These are phyloP conservation scores for Hyphantria cunea DNA, from an alignment of 1,140 invertebrate genomes.

Conservation along the genomic window DNA sequence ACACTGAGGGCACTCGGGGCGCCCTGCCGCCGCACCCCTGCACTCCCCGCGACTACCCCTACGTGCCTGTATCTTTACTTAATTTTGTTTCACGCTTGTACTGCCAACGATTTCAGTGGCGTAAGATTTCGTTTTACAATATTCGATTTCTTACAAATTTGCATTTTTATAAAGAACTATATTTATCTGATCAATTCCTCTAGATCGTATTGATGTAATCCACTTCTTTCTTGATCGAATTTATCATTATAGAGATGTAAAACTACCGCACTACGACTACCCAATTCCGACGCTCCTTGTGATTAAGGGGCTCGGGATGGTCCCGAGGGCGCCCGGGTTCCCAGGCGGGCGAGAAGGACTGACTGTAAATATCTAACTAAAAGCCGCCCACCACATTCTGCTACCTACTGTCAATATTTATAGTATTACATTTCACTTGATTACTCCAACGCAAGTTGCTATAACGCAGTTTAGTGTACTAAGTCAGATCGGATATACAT, in stretches of 20 bases:
- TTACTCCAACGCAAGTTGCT: conserved; percentile 12
- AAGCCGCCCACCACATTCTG: conserved; percentile 14
- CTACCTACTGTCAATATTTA: conserved; percentile 40
- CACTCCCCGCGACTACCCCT: conserved; percentile 48
- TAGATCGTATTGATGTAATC: neutral
- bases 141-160: conserved; percentile 11
- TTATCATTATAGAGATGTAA: too few relatives aligned
- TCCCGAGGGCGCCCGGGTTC: conserved; percentile 2
- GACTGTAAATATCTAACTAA: conserved; percentile 33
- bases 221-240: too few relatives aligned
- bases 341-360: neutral
- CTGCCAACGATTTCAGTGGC: conserved; percentile 51
- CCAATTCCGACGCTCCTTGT: neutral
- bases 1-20: conserved; percentile 60
- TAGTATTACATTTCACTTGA: conserved; percentile 42
- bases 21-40: conserved; percentile 37
- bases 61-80: conserved; percentile 65
- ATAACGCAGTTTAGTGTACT: conserved; percentile 40
- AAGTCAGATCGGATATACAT: conserved; percentile 35
- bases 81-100: conserved; percentile 64
- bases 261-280: too few relatives aligned
- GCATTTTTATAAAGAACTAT: conserved; percentile 1
- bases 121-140: conserved; percentile 27
- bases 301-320: conserved; percentile 2
- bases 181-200: neutral